phyloP scores from a whole-genome alignment of 1,140 invertebrate species.

The Bombus sylvicola region DNA sequence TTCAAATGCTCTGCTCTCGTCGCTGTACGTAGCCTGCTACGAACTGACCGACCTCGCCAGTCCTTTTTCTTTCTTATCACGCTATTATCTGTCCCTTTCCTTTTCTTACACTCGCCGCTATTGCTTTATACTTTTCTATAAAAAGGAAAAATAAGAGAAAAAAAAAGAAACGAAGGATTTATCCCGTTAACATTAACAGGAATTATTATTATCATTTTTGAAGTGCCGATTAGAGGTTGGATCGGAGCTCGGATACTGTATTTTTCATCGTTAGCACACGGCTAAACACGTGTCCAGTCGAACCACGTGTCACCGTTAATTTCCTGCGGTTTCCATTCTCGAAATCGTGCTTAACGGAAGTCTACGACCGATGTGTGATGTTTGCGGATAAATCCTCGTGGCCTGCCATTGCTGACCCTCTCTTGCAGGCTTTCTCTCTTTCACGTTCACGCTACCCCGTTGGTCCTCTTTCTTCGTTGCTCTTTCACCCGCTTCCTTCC shows the following conservation, averaged over 20 bases:
- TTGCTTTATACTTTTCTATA: too few relatives aligned
- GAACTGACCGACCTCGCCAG: too few relatives aligned
- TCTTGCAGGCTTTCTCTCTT: constrained; percentile 22
- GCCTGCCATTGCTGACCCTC: constrained; percentile 37
- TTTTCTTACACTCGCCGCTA: too few relatives aligned
- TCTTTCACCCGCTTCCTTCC: constrained; percentile 55
- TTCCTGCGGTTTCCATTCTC: constrained; percentile 55
- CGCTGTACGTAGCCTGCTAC: too few relatives aligned
- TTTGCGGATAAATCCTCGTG: constrained; percentile 78
- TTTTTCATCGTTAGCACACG: constrained; percentile 39
- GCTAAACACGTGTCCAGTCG: constrained; percentile 42
- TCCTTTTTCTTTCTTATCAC: too few relatives aligned
- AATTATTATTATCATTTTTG: too few relatives aligned
- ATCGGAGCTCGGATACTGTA: background rate
- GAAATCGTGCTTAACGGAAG: constrained; percentile 59
- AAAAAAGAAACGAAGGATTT: too few relatives aligned
- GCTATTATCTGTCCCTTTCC: too few relatives aligned
- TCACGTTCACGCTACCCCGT: constrained; percentile 50
- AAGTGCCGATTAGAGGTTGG: background rate
- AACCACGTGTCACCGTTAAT: constrained; percentile 53
- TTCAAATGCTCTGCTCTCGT: too few relatives aligned
- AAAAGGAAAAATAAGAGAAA: too few relatives aligned
- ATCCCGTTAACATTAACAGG: too few relatives aligned
- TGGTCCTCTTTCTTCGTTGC: constrained; percentile 43
- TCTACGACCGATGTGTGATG: constrained; percentile 70